Evolutionary conservation across 2,888 invertebrate genomes (phyloP), one percentile per base, ranked within the genome.

Genomic region (Melipona bicolor): DNA sequence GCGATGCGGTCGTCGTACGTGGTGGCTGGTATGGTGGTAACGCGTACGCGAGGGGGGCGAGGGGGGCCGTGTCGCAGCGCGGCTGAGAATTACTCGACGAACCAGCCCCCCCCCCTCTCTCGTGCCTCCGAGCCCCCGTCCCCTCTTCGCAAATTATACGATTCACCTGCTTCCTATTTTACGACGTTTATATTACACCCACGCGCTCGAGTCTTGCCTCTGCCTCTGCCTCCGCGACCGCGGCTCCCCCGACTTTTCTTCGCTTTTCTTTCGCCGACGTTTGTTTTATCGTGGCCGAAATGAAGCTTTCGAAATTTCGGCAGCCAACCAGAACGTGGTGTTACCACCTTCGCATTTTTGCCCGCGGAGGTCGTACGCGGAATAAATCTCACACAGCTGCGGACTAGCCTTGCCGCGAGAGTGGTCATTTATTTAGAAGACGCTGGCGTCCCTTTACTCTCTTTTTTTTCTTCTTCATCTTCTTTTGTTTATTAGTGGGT

Each of bases 91-190:
- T 91, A 91, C 92, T 92, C 90, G 67, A 83, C 88, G 89, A 90
- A 91, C 90, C 91, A 89, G 90, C 87, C 89, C 86, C 90, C 91
- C 84, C 86, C 88, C 90, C 90, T 88, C 90, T 90, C 87, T 91
- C 32, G 4, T 4, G 32, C 3, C 11, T 9, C 36, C 36, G 9
- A 36, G 0, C 36, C 0, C 36, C 36, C 36, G 5, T 36, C 36
- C 36, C 11, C 43, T 43, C 89, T 91, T 90, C 91, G 88, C 92
- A 91, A 94, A 94, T 94, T 94, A 94, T 94, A 93, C 92, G 94
- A 94, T 94, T 94, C 94, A 94, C 94, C 94, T 94, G 94, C 92
- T 94, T 93, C 94, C 94, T 94, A 94, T 93, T 94, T 94, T 94
- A 94, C 93, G 94, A 94, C 93, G 92, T 94, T 94, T 94, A 94